phyloP scores from a whole-genome alignment of 2,113 vertebrate genomes.

The Poeciliopsis turrubarensis region DNA sequence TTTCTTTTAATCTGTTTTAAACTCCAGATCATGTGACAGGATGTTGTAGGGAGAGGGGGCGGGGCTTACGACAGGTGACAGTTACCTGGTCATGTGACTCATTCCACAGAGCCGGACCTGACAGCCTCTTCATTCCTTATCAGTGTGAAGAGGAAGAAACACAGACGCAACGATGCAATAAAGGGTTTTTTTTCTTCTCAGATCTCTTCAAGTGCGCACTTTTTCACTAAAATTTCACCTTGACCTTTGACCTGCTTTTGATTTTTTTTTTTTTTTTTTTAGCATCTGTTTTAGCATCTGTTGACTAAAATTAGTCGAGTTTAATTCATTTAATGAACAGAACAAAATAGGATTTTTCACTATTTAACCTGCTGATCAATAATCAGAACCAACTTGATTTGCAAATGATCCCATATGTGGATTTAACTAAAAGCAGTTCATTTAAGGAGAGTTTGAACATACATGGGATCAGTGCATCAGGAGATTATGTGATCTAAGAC shows the following conservation, averaged over 20 bases:
- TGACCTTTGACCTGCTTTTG: too few relatives aligned
- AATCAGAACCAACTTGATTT: too few relatives aligned
- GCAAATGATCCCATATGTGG: too few relatives aligned
- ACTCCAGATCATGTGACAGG: constrained; percentile 42
- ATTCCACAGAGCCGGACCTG: constrained; percentile 56
- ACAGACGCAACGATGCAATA: constrained; percentile 53
- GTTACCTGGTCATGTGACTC: constrained; percentile 40
- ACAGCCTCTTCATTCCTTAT: constrained; percentile 56
- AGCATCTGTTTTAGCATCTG: background rate
- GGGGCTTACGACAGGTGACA: constrained; percentile 26
- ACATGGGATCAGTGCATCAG: too few relatives aligned
- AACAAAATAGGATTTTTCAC: background rate
- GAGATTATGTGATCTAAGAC: too few relatives aligned
- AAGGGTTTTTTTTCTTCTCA: constrained; percentile 60
- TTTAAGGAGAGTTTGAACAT: too few relatives aligned
- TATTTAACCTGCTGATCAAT: too few relatives aligned
- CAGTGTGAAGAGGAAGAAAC: constrained; percentile 61
- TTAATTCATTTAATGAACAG: background rate
- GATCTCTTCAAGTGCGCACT: background rate
- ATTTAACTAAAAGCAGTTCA: too few relatives aligned
- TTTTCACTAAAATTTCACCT: too few relatives aligned
- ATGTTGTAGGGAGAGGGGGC: constrained; percentile 18
- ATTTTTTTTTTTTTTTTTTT: too few relatives aligned
- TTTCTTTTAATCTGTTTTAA: constrained; percentile 74
- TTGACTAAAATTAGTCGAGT: background rate